Percentiles rank a stretch among this genome's conserved stretches.
phyloP scores from a whole-genome alignment of 2,888 invertebrate genomes.

The Eupeodes latifasciatus region DNA sequence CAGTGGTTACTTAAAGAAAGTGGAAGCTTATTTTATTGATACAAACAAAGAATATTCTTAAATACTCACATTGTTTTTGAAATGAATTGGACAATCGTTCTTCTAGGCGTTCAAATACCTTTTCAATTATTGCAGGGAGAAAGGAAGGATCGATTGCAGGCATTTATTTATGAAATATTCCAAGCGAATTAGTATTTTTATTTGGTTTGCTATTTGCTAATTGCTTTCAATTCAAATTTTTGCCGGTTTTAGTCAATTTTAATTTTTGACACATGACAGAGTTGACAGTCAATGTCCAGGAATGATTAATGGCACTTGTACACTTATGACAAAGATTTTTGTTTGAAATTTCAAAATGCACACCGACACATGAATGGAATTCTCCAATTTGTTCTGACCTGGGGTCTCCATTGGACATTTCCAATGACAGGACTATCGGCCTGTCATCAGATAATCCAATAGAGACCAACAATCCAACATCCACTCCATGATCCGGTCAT shows the following conservation, averaged over 20 bases:
- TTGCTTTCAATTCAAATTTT: neutral
- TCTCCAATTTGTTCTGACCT: no score
- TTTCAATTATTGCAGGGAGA: constrained; percentile 26
- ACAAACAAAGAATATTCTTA: neutral
- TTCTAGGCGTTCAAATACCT: constrained; percentile 1
- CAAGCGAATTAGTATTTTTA: neutral
- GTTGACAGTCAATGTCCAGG: no score
- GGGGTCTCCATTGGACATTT: no score
- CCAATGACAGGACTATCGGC: no score
- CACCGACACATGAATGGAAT: no score
- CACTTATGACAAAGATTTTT: no score
- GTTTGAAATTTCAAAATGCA: no score
- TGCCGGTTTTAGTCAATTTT: neutral
- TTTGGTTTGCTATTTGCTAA: neutral
- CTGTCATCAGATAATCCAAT: no score
- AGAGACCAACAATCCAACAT: no score
- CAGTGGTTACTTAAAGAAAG: constrained; percentile 85
- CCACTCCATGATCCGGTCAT: no score
- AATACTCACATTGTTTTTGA: constrained; percentile 11
- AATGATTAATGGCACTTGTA: no score
- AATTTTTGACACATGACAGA: neutral
- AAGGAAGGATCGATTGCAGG: neutral
- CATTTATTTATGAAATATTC: constrained; percentile 4
- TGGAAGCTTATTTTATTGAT: no score
- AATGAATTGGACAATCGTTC: constrained; percentile 3